Base-by-base conservation (phyloP, 2,797 vertebrate species). In the Phoeniculus purpureus region DNA sequence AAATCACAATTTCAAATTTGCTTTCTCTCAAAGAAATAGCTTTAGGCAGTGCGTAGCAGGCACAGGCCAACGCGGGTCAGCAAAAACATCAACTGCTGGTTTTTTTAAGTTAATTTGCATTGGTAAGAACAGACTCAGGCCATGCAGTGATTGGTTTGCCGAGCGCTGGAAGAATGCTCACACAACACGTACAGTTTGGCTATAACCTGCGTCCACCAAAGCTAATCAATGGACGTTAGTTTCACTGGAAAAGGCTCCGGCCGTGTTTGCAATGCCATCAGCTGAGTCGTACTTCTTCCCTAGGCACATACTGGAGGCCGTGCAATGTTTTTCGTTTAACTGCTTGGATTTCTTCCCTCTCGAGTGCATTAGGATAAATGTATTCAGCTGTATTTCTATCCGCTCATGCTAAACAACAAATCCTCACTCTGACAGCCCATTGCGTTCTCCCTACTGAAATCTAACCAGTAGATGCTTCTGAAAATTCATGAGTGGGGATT, bases 361-460 rank as follows among this genome's bases (percentile, higher is more conserved):
- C 75, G 94, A 94, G 83, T 72, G 81, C 89, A 94, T 95, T 66
- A 94, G 85, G 87, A 85, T 65, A 91, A 94, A 96, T 95, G 96
- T 96, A 96, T 83, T 74, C 94, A 96, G 91, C 29, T 67, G 12
- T 81, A 92, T 93, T 90, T 94, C 92, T 90, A 92, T 80, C 54
- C 94, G 90, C 60, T 93, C 96, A 58, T 92, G 92, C 96, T 93
- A 94, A 95, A 71, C 80, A 93, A 55, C 75, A 94, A 92, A 73
- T 94, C 93, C 71, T 85, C 0, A 0, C 20, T 89, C 26, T 31
- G 76, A 61, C 56, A 94, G 68, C 80, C 64, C 80, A 75, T 61
- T 70, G 77, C 43, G 89, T 48, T 93, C 96, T 93, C 86, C 75
- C 73, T 79, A 45, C 77, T 91, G 85, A 77, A 85, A 94, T 76